These are phyloP conservation scores for Biston betularia DNA, from an alignment of 2,888 invertebrate genomes.

Conservation along the genomic window DNA sequence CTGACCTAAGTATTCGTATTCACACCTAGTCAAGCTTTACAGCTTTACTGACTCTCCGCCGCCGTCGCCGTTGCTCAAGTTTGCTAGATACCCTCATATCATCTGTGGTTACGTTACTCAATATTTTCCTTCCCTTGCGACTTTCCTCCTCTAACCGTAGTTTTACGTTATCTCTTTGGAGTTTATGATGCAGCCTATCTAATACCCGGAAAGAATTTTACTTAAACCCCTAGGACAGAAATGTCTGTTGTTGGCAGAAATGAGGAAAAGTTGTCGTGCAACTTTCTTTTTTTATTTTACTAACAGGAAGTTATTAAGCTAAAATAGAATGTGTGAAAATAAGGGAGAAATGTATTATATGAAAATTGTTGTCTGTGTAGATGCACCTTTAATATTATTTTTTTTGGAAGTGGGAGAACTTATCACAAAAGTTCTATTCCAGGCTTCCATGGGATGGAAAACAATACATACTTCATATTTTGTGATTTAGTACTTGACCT, in stretches of 20 bases:
- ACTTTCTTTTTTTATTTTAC: too few relatives aligned
- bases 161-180: conserved; percentile 21
- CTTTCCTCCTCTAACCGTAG: conserved; percentile 5
- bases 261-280: neutral
- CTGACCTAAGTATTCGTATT: too few relatives aligned
- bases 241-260: conserved; percentile 5
- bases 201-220: conserved; percentile 2
- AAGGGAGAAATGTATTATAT: too few relatives aligned
- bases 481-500: too few relatives aligned
- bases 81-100: neutral
- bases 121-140: conserved; percentile 8
- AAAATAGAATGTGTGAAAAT: too few relatives aligned
- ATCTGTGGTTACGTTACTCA: neutral
- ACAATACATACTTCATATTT: too few relatives aligned
- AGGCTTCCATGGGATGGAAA: too few relatives aligned
- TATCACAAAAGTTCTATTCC: too few relatives aligned
- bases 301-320: too few relatives aligned
- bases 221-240: neutral
- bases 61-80: neutral
- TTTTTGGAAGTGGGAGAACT: too few relatives aligned
- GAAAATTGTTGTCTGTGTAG: too few relatives aligned
- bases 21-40: neutral
- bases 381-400: too few relatives aligned
- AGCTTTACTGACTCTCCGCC: neutral
- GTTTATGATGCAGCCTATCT: conserved; percentile 27